Percentiles rank a stretch among this genome's conserved stretches.
phyloP scores from a whole-genome alignment of 2,888 invertebrate genomes.

The Hypena proboscidalis region DNA sequence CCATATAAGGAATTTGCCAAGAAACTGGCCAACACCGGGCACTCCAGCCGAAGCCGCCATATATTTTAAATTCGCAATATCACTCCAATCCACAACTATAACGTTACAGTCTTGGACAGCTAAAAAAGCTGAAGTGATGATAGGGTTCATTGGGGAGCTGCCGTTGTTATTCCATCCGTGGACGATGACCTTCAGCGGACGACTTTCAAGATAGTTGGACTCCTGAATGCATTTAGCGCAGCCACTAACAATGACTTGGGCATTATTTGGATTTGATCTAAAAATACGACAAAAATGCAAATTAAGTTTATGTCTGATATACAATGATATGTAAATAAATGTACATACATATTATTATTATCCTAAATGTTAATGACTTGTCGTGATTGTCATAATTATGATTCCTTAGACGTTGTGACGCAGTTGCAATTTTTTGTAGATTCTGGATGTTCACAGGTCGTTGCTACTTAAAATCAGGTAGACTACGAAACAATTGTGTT shows the following conservation, averaged over 20 bases:
- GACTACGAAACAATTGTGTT: no score
- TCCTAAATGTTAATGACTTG: no score
- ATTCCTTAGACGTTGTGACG: no score
- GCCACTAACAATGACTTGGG: constrained; percentile 48
- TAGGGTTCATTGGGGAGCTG: constrained; percentile 54
- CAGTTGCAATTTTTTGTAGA: no score
- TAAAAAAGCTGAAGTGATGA: constrained; percentile 60
- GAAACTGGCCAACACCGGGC: constrained; percentile 57
- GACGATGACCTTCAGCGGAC: constrained; percentile 57
- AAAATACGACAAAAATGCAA: no score
- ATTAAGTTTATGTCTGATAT: no score
- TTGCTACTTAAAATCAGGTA: no score
- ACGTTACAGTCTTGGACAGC: constrained; percentile 59
- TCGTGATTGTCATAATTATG: no score
- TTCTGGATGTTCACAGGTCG: no score
- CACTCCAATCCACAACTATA: constrained; percentile 67
- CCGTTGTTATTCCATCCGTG: constrained; percentile 70
- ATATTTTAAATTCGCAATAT: constrained; percentile 52
- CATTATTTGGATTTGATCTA: constrained; percentile 42
- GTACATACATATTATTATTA: no score
- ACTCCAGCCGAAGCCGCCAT: constrained; percentile 52
- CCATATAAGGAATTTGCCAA: constrained; percentile 66
- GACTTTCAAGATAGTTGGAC: constrained; percentile 50
- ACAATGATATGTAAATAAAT: no score
- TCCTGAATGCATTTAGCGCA: constrained; percentile 46